Conservation (phyloP, 2,113 vertebrate species). For the Gopherus flavomarginatus region DNA sequence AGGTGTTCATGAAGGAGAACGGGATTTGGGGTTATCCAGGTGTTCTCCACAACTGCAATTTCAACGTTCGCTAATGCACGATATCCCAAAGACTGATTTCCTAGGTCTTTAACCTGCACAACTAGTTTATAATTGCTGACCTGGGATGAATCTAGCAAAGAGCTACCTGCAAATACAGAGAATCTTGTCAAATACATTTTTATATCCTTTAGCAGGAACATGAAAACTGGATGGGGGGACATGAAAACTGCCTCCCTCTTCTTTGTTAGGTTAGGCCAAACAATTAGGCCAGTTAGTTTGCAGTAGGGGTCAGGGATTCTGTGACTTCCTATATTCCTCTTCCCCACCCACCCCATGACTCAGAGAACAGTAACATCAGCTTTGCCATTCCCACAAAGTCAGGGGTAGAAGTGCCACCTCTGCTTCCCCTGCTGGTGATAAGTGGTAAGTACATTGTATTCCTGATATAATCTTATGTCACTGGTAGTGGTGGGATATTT, state of each 20-base stretch:
- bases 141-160: constrained; percentile 75
- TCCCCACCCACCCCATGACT: not conserved
- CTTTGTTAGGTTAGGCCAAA: not conserved
- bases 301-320: fast-evolving
- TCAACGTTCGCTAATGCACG: constrained; percentile 79
- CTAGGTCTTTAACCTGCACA: constrained; percentile 86
- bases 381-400: not conserved
- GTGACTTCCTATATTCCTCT: not conserved
- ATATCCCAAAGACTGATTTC: constrained; percentile 79
- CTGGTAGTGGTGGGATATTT: not conserved
- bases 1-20: constrained; percentile 83
- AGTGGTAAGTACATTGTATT: not conserved
- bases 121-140: constrained; percentile 82
- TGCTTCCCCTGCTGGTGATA: not conserved
- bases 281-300: not conserved
- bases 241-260: not conserved
- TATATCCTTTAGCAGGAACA: not conserved
- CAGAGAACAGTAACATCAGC: not conserved
- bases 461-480: not conserved
- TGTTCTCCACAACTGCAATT: constrained; percentile 80
- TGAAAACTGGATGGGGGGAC: not conserved
- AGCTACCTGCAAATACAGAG: constrained; percentile 71
- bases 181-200: not conserved
- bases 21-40: constrained; percentile 79
- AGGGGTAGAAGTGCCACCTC: not conserved